Evolutionary conservation across 2,113 vertebrate genomes (phyloP), one percentile per base, ranked within the genome.

Genomic region (Phyllostomus discolor): DNA sequence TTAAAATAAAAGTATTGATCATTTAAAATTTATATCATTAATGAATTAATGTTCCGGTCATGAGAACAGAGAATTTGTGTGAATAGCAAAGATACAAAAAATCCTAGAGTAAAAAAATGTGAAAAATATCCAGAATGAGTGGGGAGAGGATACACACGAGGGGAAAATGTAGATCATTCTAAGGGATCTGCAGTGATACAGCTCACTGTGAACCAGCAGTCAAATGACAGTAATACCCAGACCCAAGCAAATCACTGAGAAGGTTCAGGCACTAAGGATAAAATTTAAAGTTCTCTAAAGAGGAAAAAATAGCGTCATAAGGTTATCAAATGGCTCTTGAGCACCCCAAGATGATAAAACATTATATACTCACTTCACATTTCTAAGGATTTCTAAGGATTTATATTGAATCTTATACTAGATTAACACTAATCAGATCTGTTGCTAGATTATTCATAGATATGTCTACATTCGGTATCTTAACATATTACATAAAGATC

Each of bases 141-240:
- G 3, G 2, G 4, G 24, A 57, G 75, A 62, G 22, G 14, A 75
- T 33, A 52, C 9, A 75, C 0, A 22, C 4, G 5, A 50, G 5
- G 24, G 62, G 2, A 24, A 91, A 78, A 52, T 52, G 1, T 62
- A 22, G 62, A 3, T 31, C 10, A 0, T 67, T 81, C 50, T 78
- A 9, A 28, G 14, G 10, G 17, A 46, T 2, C 0, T 19, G 20
- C 5, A n/a, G 0, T 11, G 67, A 57, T 26, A 59, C 6, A 46
- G 3, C 20, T 88, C 17, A n/a, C 9, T 10, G 75, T 28, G 15
- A 48, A 59, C 46, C 48, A 26, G 31, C 10, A 46, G 24, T 19
- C 12, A 14, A 62, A 86, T 38, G 46, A 48, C 4, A 64, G 3
- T 16, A 26, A 52, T n/a, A 41, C 50, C 22, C 72, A 52, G 19